Conservation (phyloP, 2,797 vertebrate genomes). For the Gambelia wislizenii region DNA sequence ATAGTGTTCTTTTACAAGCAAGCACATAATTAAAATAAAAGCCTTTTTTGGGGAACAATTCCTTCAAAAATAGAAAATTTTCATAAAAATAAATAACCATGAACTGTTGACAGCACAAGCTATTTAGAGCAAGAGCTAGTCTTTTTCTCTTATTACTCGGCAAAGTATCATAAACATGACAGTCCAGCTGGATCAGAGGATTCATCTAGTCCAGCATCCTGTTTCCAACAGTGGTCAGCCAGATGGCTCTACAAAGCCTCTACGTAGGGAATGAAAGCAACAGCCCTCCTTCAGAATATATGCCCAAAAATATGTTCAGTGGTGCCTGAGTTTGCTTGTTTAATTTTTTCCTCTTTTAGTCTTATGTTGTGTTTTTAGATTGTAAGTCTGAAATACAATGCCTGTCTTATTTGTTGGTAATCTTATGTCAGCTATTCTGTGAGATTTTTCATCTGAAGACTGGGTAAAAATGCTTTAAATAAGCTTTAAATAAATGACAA, state of each 20-base stretch:
- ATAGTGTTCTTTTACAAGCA: not conserved
- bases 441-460: not conserved
- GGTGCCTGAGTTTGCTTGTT: too few relatives aligned
- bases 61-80: not conserved
- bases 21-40: not conserved
- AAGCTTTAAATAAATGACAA: constrained; percentile 16
- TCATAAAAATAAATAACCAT: not conserved
- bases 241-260: not conserved
- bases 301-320: not conserved
- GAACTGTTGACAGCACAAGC: not conserved
- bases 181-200: not conserved
- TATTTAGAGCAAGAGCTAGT: not conserved
- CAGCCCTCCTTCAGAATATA: not conserved
- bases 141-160: not conserved
- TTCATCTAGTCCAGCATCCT: not conserved
- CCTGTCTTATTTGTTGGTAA: not conserved
- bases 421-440: not conserved
- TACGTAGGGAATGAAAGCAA: not conserved
- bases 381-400: not conserved
- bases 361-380: not conserved
- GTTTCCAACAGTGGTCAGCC: not conserved
- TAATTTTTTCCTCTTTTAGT: not conserved
- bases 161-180: not conserved
- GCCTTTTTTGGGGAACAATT: not conserved
- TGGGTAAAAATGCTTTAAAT: not conserved